A percentile compares a stretch with the other conserved stretches of the same genome.
phyloP scores from a whole-genome alignment of 37 sponge, comb jelly and placozoan genomes.

The Cladorhizidae sp. region DNA sequence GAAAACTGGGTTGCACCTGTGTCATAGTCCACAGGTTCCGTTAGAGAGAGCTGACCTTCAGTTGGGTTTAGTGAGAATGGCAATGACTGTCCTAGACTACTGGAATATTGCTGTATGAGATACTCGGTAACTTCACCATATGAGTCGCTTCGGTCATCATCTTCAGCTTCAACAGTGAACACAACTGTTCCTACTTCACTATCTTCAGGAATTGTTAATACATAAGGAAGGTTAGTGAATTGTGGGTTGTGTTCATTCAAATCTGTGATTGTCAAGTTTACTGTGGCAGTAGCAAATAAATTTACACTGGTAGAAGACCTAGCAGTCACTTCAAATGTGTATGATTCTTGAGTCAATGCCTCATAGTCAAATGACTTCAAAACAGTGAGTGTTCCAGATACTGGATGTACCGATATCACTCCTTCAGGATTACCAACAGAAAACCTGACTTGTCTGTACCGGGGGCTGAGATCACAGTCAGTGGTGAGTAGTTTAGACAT shows the following conservation, averaged over 20 bases:
- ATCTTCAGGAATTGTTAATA: constrained; percentile 40
- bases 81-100: background rate
- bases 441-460: constrained; percentile 27
- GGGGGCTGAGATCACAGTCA: constrained; percentile 51
- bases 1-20: constrained; percentile 7
- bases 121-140: constrained; percentile 38
- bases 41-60: constrained; percentile 35
- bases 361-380: constrained; percentile 33
- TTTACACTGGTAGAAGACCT: background rate
- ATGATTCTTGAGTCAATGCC: background rate
- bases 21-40: constrained; percentile 45
- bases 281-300: constrained; percentile 6
- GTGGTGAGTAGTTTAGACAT: constrained; percentile 25
- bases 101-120: background rate
- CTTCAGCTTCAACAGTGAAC: constrained; percentile 32
- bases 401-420: constrained; percentile 31
- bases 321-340: constrained; percentile 34
- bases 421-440: constrained; percentile 8
- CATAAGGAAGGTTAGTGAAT: constrained; percentile 19
- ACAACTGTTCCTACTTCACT: constrained; percentile 9
- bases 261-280: constrained; percentile 37
- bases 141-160: constrained; percentile 41
- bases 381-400: constrained; percentile 27
- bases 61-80: constrained; percentile 41
- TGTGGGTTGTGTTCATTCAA: constrained; percentile 55